A percentile compares a stretch with the other conserved stretches of the same genome.
phyloP scores from a whole-genome alignment of 1,140 invertebrate genomes.

The Aradophagus sp. region DNA sequence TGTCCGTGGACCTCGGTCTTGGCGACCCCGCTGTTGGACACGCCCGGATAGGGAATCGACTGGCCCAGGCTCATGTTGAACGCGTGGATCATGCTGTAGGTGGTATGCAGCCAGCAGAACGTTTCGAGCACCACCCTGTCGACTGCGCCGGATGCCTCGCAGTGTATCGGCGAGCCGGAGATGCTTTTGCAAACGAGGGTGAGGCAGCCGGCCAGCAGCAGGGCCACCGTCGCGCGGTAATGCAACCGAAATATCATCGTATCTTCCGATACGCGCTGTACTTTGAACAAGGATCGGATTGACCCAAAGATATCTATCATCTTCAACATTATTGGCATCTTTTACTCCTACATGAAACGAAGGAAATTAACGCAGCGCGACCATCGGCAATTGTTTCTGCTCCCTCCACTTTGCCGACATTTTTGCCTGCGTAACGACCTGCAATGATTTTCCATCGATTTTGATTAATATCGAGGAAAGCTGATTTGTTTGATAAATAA shows the following conservation, averaged over 20 bases:
- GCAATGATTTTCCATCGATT: too few relatives aligned
- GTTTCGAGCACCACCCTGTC: slow-evolving; percentile 81
- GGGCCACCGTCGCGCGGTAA: slow-evolving; percentile 76
- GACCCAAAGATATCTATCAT: slow-evolving; percentile 74
- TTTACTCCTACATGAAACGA: too few relatives aligned
- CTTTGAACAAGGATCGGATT: slow-evolving; percentile 74
- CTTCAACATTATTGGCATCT: slow-evolving; percentile 71
- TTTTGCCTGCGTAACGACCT: too few relatives aligned
- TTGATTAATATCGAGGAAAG: too few relatives aligned
- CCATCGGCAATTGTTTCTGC: slow-evolving; percentile 1
- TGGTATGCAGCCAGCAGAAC: slow-evolving; percentile 85
- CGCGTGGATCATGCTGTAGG: slow-evolving; percentile 79
- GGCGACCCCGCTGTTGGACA: slow-evolving; percentile 69
- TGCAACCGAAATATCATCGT: slow-evolving; percentile 78
- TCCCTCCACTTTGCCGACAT: slow-evolving; percentile 1
- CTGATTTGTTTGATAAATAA: too few relatives aligned
- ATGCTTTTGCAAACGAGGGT: slow-evolving; percentile 77
- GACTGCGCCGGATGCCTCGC: slow-evolving; percentile 77
- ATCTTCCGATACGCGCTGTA: slow-evolving; percentile 76
- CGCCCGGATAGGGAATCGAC: slow-evolving; percentile 77
- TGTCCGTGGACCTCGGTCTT: slow-evolving; percentile 68
- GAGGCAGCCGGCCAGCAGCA: slow-evolving; percentile 75
- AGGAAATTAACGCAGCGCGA: too few relatives aligned
- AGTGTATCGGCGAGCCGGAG: slow-evolving; percentile 80
- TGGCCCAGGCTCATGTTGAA: slow-evolving; percentile 74